Percentiles rank a stretch among this genome's conserved stretches.
phyloP scores from a whole-genome alignment of 1,140 invertebrate genomes.

The Sitobion miscanthi region DNA sequence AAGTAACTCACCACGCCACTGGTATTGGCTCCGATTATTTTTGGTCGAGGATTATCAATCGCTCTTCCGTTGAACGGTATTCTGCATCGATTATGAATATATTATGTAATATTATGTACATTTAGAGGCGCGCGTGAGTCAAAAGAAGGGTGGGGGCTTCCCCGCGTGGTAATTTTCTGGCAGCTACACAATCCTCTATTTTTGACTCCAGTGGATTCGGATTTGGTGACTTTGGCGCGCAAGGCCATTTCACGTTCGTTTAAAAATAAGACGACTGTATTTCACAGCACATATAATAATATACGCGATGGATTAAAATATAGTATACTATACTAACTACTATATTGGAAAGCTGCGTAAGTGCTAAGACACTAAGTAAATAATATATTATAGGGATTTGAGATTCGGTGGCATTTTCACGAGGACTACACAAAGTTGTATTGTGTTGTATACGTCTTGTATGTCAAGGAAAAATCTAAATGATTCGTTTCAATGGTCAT shows the following conservation, averaged over 20 bases:
- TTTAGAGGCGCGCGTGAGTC: background rate
- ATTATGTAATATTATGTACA: background rate
- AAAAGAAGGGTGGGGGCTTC: background rate
- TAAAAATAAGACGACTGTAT: background rate
- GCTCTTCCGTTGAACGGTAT: background rate
- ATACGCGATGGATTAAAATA: background rate
- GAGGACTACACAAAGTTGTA: background rate
- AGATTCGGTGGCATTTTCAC: background rate
- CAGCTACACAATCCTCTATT: conserved; percentile 46
- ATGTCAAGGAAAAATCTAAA: background rate
- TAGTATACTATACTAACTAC: background rate
- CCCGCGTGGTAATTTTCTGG: conserved; percentile 12
- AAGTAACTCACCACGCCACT: no score
- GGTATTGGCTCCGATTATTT: background rate
- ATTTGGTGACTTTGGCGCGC: background rate
- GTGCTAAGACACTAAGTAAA: background rate
- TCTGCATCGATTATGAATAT: background rate
- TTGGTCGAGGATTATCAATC: background rate
- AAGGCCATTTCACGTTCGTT: background rate
- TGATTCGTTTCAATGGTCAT: background rate
- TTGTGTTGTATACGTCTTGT: background rate
- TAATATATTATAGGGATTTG: background rate
- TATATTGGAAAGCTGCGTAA: background rate
- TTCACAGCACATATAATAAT: background rate
- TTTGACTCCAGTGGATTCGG: conserved; percentile 35